Percentiles rank a stretch among this genome's conserved stretches.
Conservation (phyloP, 2,113 vertebrate species). For the Lophura nycthemera region DNA sequence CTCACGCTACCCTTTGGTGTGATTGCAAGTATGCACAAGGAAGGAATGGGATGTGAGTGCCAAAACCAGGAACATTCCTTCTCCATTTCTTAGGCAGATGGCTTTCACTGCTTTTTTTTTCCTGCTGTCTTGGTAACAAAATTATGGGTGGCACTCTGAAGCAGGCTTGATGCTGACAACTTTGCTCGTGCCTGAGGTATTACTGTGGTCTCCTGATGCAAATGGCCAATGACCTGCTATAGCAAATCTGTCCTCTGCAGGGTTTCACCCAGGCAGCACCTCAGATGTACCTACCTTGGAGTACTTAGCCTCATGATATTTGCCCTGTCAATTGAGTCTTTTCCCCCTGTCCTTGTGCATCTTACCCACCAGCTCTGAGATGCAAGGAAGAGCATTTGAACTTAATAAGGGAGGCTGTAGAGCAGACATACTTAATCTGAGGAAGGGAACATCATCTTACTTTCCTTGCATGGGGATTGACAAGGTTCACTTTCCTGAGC, state of each 20-base stretch:
- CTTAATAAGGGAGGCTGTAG: background rate
- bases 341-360: background rate
- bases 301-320: background rate
- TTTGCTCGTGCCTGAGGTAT: background rate
- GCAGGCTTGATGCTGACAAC: background rate
- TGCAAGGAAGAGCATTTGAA: background rate
- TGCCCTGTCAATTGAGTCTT: background rate
- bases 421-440: background rate
- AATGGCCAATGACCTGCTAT: rapidly evolving
- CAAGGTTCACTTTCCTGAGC: conserved; percentile 5
- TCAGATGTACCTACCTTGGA: background rate
- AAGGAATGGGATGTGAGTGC: background rate
- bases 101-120: background rate
- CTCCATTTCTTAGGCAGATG: background rate
- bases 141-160: background rate
- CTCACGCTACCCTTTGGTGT: background rate
- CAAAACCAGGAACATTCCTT: background rate
- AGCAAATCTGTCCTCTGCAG: background rate
- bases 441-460: background rate
- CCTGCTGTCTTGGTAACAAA: background rate
- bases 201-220: background rate
- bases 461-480: background rate
- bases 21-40: background rate
- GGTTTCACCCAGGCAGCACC: background rate
- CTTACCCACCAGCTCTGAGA: background rate